A percentile compares a stretch with the other conserved stretches of the same genome.
phyloP scores from a whole-genome alignment of 2,888 invertebrate species.

The Nephrotoma guestfalica region DNA sequence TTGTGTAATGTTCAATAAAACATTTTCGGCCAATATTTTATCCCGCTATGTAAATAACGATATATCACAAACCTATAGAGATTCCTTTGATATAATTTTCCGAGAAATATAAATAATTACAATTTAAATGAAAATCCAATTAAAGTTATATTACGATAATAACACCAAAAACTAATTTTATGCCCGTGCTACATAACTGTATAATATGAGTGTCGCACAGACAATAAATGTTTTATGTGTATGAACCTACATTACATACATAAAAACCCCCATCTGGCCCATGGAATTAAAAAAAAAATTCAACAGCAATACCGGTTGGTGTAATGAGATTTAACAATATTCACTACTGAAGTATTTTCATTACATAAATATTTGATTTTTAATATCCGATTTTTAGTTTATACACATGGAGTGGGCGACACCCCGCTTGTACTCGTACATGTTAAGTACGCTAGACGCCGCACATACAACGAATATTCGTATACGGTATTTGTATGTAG shows the following conservation, averaged over 20 bases:
- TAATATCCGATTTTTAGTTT: neutral
- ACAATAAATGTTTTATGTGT: neutral
- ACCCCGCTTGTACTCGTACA: neutral
- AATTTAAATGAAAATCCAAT: neutral
- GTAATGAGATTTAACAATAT: neutral
- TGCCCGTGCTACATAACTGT: neutral
- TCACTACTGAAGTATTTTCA: neutral
- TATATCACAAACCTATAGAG: too few relatives aligned
- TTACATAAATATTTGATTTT: neutral
- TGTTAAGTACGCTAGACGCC: neutral
- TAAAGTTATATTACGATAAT: neutral
- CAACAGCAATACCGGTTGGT: neutral
- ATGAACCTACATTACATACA: neutral
- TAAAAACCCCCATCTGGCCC: neutral
- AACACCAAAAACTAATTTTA: neutral
- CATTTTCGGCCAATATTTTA: too few relatives aligned
- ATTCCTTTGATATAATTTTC: too few relatives aligned
- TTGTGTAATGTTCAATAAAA: too few relatives aligned
- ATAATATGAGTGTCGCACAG: neutral
- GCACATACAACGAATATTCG: neutral
- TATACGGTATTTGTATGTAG: neutral
- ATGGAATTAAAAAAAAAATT: neutral
- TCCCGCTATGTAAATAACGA: too few relatives aligned
- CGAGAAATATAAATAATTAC: neutral
- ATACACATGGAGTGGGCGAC: neutral